These are phyloP conservation scores for Chaenodraco wilsoni DNA, from an alignment of 2,797 vertebrate genomes.

Conservation along the genomic window DNA sequence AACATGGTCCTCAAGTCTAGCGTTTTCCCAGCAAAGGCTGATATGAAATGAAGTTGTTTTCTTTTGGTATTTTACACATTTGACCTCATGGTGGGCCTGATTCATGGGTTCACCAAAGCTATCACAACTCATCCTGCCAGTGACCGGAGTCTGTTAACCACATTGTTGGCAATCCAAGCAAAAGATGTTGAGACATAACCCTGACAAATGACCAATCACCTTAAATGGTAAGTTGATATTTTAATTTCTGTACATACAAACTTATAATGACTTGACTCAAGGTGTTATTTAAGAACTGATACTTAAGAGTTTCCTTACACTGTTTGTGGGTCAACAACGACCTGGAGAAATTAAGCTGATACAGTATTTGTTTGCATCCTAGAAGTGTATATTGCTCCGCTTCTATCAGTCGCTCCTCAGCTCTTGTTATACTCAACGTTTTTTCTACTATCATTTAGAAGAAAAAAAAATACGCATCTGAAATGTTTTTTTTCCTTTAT, in stretches of 20 bases:
- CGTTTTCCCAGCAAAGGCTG: not conserved
- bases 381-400: conserved; percentile 21
- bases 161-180: no score
- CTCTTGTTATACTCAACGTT: not conserved
- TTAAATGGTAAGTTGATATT: not conserved
- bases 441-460: not conserved
- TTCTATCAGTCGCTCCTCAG: not conserved
- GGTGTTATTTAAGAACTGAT: not conserved
- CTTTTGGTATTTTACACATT: not conserved
- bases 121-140: no score
- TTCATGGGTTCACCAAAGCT: not conserved
- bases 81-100: no score
- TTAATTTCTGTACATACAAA: not conserved
- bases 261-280: not conserved
- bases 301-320: not conserved
- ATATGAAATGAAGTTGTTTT: not conserved
- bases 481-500: not conserved
- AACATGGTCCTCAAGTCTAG: not conserved
- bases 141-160: no score
- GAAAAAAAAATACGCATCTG: not conserved
- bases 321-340: not conserved
- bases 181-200: not conserved
- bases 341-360: not conserved
- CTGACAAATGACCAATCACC: not conserved
- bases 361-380: not conserved